Evolutionary conservation across 2,797 vertebrate species (phyloP), one percentile per base, ranked within the genome.

Genomic region (Craterocephalus amniculus): DNA sequence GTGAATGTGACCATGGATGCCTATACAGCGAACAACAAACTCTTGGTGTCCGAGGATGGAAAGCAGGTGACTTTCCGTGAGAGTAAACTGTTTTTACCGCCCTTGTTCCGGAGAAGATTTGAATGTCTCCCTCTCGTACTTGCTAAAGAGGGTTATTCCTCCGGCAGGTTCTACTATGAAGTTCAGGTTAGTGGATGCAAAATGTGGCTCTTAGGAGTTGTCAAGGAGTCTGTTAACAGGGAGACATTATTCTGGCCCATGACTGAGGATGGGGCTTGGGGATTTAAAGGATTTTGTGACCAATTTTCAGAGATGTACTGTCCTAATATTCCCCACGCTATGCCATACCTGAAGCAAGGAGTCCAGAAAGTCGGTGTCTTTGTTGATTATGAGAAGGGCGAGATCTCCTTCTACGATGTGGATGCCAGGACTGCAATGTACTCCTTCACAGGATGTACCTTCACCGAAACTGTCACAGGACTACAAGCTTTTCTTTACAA

Each of bases 81-180:
- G 1, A 1, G 0, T 8, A 4, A 0, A 6, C 4, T 0, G 0
- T 2, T 9, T 43, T 13, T 16, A 0, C 4, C 4, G 5, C 0
- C 2, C 62, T n/a, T 64, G 3, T 49, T 61, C 0, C 1, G n/a
- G 1, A 31, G 0, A 12, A 14, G 16, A 27, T 75, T 72, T 63
- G 0, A 4, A 10, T 0, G 0, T 31, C 1, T 32, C 0, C 22
- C 34, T 0, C 51, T 40, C 0, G 35, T 71, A 20, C 20, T 86
- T 26, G 77, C 51, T 0, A 75, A 58, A 31, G 72, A 86, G 0
- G 76, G 76, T 0, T 87, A 82, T 35, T 79, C 70, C 24, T 87
- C 81, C 1, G 78, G 87, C 14, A 76, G 69, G 22, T 85, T 85
- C 60, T 88, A 87, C 58, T 87, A 64, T 38, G 80, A 88, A 49